Base-by-base conservation (phyloP, 2,113 vertebrate species). In the Apteryx mantelli region DNA sequence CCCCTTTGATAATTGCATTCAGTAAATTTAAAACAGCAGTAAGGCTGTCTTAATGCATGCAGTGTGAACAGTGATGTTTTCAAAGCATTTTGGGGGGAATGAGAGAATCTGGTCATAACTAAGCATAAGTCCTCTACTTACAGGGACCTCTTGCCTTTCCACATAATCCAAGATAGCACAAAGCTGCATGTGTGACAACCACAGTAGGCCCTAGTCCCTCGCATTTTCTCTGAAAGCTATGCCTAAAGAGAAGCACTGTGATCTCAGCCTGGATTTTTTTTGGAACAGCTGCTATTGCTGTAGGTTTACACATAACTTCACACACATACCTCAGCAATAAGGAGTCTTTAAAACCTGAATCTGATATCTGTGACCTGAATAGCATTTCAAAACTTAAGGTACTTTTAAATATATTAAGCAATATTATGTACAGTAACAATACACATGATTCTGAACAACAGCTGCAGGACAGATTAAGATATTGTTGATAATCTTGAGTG, bases 401-500 rank as follows among this genome's bases (percentile, higher is more conserved):
- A 44, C 34, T 91, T 91, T 40, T 40, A 88, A 53, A 53, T 38
- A 58, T 13, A n/a, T 14, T 48, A 42, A 56, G n/a, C 15, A 87
- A 48, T 12, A 82, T 9, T 15, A 48, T 3, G 4, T 25, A 73
- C 11, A 38, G 30, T 6, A 71, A 21, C 36, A 40, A 36, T 13
- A 84, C 5, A 42, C 4, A 25, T 13, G 8, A 73, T n/a, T 32
- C 61, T 12, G 1, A 89, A 25, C 11, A 76, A 48, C 15, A 76
- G 28, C 32, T 83, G 17, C 25, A n/a, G 0, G 4, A 78, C 10
- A 46, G 15, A 42, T 50, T 55, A 65, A 8, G 40, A 21, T 56
- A 38, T 9, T 6, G 1, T 38, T 77, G 52, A 56, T 14, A 55
- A 9, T 7, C 3, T 3, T 1, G 2, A 42, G 28, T 30, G 11